phyloP scores from a whole-genome alignment of 1,140 invertebrate genomes.

The Sarcophaga bullata region DNA sequence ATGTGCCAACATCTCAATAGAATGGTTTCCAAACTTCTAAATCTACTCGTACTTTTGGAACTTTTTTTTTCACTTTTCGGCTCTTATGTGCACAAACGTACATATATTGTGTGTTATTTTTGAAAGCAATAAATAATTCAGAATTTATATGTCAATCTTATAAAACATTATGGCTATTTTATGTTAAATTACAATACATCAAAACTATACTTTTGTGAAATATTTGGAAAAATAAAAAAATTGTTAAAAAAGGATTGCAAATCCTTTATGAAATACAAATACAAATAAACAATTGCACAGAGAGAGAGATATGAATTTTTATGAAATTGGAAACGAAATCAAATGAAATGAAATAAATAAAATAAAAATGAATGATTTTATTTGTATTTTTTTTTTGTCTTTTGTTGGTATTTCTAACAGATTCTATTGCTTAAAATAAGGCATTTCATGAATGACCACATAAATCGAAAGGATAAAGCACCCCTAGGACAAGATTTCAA shows the following conservation, averaged over 20 bases:
- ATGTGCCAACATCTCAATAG: too few species aligned
- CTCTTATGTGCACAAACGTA: too few species aligned
- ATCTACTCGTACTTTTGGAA: too few species aligned
- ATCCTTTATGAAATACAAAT: neutral
- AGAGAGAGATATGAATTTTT: neutral
- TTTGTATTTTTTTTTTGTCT: neutral
- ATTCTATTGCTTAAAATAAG: slow-evolving; percentile 39
- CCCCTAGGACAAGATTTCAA: slow-evolving; percentile 40
- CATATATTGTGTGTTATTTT: neutral
- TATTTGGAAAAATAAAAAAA: neutral
- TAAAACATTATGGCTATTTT: neutral
- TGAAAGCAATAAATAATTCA: neutral
- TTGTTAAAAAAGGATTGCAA: neutral
- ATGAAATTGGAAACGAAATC: neutral
- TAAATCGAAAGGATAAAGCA: slow-evolving; percentile 41
- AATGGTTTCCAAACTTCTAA: too few species aligned
- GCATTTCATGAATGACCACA: slow-evolving; percentile 41
- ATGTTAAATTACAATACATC: neutral
- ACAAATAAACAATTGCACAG: neutral
- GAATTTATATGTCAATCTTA: neutral
- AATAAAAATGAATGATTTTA: slow-evolving; percentile 5
- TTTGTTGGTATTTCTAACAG: neutral
- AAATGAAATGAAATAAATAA: slow-evolving; percentile 16
- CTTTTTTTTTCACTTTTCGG: too few species aligned
- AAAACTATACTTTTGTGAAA: neutral